Evolutionary conservation across 2,113 vertebrate species (phyloP).

Genomic region (Actinemys pallida): DNA sequence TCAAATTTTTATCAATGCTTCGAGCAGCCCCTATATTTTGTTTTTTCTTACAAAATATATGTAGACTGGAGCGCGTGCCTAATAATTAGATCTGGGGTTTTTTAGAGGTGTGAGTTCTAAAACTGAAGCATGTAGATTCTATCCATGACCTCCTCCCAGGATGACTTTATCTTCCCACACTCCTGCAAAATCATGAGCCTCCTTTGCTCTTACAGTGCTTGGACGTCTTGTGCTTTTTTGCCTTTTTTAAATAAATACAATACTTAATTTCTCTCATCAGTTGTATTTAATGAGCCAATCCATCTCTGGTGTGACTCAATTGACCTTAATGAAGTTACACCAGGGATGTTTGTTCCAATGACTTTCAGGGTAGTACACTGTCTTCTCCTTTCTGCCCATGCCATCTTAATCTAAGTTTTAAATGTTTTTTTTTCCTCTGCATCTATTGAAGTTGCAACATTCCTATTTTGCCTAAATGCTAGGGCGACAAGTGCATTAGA

Average conservation of each 20-base stretch:
- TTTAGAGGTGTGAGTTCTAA: rapidly evolving
- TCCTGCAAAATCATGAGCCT: not conserved
- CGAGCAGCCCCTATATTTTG: not conserved
- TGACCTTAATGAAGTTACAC: not conserved
- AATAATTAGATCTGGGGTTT: not conserved
- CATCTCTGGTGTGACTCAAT: not conserved
- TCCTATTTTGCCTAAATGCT: not conserved
- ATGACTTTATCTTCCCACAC: not conserved
- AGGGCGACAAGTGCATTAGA: not conserved
- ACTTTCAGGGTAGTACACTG: not conserved
- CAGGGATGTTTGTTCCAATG: not conserved
- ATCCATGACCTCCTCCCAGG: not conserved
- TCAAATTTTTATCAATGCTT: not conserved
- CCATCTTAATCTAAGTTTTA: not conserved
- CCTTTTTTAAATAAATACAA: not conserved
- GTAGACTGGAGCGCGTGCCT: not conserved
- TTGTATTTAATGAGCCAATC: not conserved
- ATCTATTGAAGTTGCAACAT: not conserved
- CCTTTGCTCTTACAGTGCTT: not conserved
- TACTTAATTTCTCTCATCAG: not conserved
- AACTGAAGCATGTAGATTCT: not conserved
- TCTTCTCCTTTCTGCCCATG: not conserved
- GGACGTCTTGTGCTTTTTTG: not conserved
- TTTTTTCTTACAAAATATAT: not conserved
- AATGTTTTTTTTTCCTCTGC: not conserved